Evolutionary conservation across 2,797 vertebrate genomes (phyloP).

Genomic region (Enteromius viviparus): DNA sequence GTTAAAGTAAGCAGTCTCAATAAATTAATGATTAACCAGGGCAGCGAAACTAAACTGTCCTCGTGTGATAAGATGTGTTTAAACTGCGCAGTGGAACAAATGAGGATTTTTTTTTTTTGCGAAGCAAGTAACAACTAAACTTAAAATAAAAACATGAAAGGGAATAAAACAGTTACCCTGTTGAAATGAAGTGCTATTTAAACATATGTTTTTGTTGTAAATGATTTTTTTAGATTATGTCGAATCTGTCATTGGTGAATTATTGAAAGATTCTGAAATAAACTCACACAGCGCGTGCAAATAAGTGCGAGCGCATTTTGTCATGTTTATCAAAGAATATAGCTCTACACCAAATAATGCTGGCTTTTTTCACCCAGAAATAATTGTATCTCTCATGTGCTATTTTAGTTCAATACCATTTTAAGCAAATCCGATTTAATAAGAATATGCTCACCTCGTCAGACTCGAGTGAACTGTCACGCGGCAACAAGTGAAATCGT

Average conservation of each 20-base stretch:
- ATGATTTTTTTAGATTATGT: not conserved
- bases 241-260: not conserved
- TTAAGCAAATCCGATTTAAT: not conserved
- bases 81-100: not conserved
- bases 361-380: not conserved
- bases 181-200: not conserved
- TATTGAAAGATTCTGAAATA: not conserved
- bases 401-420: not conserved
- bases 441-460: not conserved
- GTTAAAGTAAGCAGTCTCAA: not conserved
- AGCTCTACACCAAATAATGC: too few relatives aligned
- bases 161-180: accelerated
- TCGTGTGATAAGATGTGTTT: conserved; percentile 8
- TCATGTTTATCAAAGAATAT: not conserved
- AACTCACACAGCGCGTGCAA: not conserved
- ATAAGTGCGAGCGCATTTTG: not conserved
- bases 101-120: not conserved
- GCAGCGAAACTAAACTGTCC: conserved; percentile 31
- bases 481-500: conserved; percentile 43
- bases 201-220: not conserved
- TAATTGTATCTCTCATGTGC: not conserved
- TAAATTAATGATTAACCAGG: conserved; percentile 54
- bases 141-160: not conserved
- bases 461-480: not conserved
- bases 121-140: not conserved